phyloP scores from a whole-genome alignment of 2,113 vertebrate genomes.

The Coreoperca whiteheadi region DNA sequence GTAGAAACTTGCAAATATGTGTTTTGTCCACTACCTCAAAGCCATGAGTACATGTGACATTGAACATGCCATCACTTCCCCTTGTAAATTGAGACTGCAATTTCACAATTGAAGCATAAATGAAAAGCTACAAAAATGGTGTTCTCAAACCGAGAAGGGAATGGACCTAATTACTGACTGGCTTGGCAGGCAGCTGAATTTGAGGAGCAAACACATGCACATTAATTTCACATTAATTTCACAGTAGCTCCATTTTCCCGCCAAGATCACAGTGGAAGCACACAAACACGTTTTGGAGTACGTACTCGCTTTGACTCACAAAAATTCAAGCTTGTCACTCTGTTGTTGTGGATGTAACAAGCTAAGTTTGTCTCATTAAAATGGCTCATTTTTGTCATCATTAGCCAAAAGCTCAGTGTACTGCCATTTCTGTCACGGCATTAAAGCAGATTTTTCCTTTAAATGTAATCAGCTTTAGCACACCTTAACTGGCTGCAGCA shows the following conservation, averaged over 20 bases:
- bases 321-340: conserved; percentile 33
- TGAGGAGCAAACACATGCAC: conserved; percentile 60
- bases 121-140: conserved; percentile 33
- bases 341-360: conserved; percentile 13
- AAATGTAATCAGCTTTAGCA: conserved; percentile 38
- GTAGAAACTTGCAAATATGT: background rate
- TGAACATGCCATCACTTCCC: background rate
- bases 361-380: conserved; percentile 57
- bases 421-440: conserved; percentile 12
- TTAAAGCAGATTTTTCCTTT: conserved; percentile 25
- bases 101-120: conserved; percentile 47
- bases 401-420: conserved; percentile 33
- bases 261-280: conserved; percentile 44
- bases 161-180: conserved; percentile 59
- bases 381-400: conserved; percentile 44
- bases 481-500: conserved; percentile 39
- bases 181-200: conserved; percentile 57
- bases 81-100: conserved; percentile 19
- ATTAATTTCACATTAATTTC: conserved; percentile 71
- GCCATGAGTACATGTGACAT: background rate
- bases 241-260: conserved; percentile 48
- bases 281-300: conserved; percentile 37
- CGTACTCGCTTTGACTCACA: conserved; percentile 1
- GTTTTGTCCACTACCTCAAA: background rate
- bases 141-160: conserved; percentile 53